Conservation (phyloP, 2,113 vertebrate species). For the human (Homo sapiens) region GRCh38 chr20:35730001-35730500, state of each 20-base stretch:
- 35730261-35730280: not conserved
- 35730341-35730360: conserved; percentile 31
- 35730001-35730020: not conserved
- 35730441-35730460: not conserved
- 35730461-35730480: not conserved
- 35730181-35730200: not conserved
- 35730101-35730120: not conserved
- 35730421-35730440: not conserved
- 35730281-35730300: conserved; percentile 8
- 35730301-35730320: not conserved
- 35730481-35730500: not conserved
- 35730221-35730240: not conserved
- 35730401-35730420: not conserved
- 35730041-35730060: not conserved
- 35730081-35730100: not conserved
- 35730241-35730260: not conserved
- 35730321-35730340: conserved; percentile 52
- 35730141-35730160: not conserved
- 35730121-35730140: not conserved
- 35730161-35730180: not conserved
- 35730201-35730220: not conserved
- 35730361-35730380: not conserved
- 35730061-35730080: not conserved
- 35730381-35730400: not conserved
- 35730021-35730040: not conserved